phyloP scores from a whole-genome alignment of 2,797 vertebrate genomes.

The Champsocephalus gunnari region DNA sequence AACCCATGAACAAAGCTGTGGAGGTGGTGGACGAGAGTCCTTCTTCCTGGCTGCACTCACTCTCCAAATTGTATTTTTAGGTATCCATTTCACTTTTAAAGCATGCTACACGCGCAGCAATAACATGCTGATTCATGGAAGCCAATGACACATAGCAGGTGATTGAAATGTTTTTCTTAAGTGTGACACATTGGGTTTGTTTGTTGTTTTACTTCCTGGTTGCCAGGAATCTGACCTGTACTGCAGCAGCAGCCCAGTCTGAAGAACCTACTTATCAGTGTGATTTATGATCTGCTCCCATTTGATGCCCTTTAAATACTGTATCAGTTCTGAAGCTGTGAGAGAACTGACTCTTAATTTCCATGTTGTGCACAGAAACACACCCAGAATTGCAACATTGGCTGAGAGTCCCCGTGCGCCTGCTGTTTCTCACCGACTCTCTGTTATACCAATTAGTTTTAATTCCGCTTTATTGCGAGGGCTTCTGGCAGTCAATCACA shows the following conservation, averaged over 20 bases:
- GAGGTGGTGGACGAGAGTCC: conserved; percentile 9
- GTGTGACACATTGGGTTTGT: conserved; percentile 42
- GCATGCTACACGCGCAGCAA: not conserved
- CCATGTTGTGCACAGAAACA: conserved; percentile 19
- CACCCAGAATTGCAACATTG: conserved; percentile 44
- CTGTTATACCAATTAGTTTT: conserved; percentile 46
- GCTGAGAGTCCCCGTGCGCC: conserved; percentile 23
- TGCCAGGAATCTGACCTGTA: conserved; percentile 44
- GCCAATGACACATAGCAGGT: conserved; percentile 37
- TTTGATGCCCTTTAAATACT: conserved; percentile 1
- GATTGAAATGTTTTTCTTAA: conserved; percentile 22
- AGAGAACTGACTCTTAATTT: conserved; percentile 36
- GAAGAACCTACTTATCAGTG: conserved; percentile 18
- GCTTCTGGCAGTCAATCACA: conserved; percentile 42
- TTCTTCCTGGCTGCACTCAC: conserved; percentile 12
- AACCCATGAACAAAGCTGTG: conserved; percentile 11
- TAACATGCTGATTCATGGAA: conserved; percentile 10
- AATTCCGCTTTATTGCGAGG: conserved; percentile 42
- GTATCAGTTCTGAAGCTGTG: conserved; percentile 3
- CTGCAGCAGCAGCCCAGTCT: conserved; percentile 8
- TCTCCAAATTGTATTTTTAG: conserved; percentile 52
- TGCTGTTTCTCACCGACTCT: conserved; percentile 53
- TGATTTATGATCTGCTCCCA: conserved; percentile 33
- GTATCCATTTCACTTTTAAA: conserved; percentile 25
- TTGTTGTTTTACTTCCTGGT: conserved; percentile 57